Evolutionary conservation across 2,888 invertebrate genomes (phyloP).

Genomic region (Dyspetes luteomarginatus): DNA sequence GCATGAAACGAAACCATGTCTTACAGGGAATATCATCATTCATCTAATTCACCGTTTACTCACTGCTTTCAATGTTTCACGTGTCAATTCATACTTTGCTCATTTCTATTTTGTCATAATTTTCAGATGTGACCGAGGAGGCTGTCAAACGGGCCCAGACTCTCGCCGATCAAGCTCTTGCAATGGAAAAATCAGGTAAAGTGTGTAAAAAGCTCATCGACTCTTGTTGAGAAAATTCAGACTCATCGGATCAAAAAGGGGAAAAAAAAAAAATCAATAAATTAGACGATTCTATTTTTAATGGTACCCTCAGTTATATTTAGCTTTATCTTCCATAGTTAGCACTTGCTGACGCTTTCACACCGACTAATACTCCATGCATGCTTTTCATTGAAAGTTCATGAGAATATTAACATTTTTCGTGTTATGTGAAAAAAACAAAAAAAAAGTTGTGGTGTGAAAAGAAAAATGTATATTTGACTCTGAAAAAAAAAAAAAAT

Average conservation of each 20-base stretch:
- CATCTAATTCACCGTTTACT: conserved; percentile 82
- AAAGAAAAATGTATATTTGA: too few relatives aligned
- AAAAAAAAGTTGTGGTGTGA: background rate
- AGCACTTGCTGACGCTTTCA: conserved; percentile 83
- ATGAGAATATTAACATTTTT: conserved; percentile 13
- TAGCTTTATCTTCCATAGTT: conserved; percentile 84
- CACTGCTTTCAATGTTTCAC: conserved; percentile 82
- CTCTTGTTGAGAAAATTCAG: conserved; percentile 32
- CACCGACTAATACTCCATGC: conserved; percentile 81
- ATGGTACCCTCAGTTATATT: conserved; percentile 84
- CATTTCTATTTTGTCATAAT: conserved; percentile 52
- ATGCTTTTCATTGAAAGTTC: conserved; percentile 80
- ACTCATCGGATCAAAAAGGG: conserved; percentile 62
- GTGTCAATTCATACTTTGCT: conserved; percentile 63
- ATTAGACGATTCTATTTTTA: conserved; percentile 76
- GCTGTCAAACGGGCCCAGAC: conserved; percentile 80
- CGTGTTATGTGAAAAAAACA: too few relatives aligned
- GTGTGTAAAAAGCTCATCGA: conserved; percentile 57
- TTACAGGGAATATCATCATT: conserved; percentile 83
- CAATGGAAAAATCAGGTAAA: conserved; percentile 79
- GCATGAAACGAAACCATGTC: conserved; percentile 83
- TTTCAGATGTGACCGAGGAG: conserved; percentile 82
- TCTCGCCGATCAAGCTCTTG: conserved; percentile 75
- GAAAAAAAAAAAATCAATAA: conserved; percentile 74
- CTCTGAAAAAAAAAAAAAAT: background rate